phyloP scores from a whole-genome alignment of 2,113 vertebrate genomes.

The Heterochromis multidens region DNA sequence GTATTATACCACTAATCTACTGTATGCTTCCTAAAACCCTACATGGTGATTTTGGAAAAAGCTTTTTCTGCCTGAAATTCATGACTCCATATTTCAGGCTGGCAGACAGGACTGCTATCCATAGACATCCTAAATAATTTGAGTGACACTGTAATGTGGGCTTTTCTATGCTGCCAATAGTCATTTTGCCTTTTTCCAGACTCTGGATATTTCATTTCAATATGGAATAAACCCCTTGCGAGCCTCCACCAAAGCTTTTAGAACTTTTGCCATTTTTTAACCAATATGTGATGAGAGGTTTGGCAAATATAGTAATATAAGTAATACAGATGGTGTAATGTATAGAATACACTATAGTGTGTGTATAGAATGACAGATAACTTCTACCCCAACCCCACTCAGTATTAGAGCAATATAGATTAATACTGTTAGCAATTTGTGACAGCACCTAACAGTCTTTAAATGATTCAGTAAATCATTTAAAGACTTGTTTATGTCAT shows the following conservation, averaged over 20 bases:
- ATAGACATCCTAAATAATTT: background rate
- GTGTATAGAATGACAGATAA: background rate
- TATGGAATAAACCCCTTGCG: background rate
- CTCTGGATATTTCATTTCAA: background rate
- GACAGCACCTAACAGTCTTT: background rate
- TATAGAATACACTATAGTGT: background rate
- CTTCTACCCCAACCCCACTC: background rate
- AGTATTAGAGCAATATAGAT: background rate
- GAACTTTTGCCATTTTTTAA: background rate
- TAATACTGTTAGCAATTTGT: background rate
- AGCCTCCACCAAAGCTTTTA: background rate
- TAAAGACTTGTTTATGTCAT: background rate
- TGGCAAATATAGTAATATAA: background rate
- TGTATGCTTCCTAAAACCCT: background rate
- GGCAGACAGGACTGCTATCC: background rate
- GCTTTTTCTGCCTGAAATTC: background rate
- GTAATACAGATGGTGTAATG: background rate
- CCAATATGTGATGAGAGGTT: background rate
- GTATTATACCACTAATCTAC: background rate
- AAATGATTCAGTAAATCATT: background rate
- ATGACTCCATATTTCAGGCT: background rate
- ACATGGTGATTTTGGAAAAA: background rate
- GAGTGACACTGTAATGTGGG: background rate
- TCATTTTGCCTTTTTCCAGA: background rate
- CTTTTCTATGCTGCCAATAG: background rate